Base-by-base conservation (phyloP, 2,797 vertebrate species). In the Crax fasciolata region DNA sequence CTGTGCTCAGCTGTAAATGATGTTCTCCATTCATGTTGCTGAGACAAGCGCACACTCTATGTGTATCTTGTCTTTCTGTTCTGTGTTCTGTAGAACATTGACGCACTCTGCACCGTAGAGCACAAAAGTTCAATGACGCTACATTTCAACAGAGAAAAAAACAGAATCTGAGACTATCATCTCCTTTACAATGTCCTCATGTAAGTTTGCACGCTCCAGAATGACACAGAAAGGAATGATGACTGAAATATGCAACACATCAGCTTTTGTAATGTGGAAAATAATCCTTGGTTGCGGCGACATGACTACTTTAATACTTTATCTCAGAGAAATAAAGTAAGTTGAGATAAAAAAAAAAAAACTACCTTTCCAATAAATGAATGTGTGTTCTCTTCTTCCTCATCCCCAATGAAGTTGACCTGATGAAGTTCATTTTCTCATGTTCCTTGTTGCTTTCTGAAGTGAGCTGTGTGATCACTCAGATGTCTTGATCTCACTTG, bases 281-380 rank as follows among this genome's bases (percentile, higher is more conserved):
- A 19, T 59, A 70, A 49, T 57, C 46, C 13, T 49, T 74, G 10
- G 20, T 51, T 81, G 35, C 68, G 77, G 49, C 32, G 52, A n/a
- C n/a, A n/a, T 61, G 28, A 55, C 24, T 73, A n/a, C 16, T 70
- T 76, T 20, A 66, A 54, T 61, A 43, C 6, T 71, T 83, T 27
- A 48, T 63, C 25, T 62, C 43, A 63, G 18, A 52, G 54, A 74
- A 90, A 90, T 86, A 88, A 90, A 89, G 19, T 23, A 83, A 90
- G 30, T 61, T 76, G 46, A 59, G 20, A 49, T 49, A 17, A 44
- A 8, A 2, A 25, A n/a, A 63, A 46, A 61, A 21, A 19, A 6
- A 21, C 10, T 54, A 4, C 38, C 9, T 43, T 84, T 84, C 35
- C 55, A 24, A 59, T 20, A 67, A 51, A 35, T 70, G 18, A 39